Conservation (phyloP, 1,140 invertebrate species). For the Geopemphigus sp. region DNA sequence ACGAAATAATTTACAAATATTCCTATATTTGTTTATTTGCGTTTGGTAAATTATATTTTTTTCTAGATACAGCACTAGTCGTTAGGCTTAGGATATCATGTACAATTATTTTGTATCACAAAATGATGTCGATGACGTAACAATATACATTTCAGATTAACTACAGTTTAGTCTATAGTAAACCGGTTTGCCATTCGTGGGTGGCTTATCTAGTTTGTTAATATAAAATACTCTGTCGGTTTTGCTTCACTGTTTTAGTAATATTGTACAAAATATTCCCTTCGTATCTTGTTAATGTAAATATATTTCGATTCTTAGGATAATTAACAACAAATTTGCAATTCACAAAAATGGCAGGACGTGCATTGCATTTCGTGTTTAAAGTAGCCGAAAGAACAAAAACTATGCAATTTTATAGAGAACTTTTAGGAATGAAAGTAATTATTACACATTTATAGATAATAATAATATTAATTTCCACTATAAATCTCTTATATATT, state of each 20-base stretch:
- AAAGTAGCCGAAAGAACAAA: slow-evolving; percentile 84
- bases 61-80: no score
- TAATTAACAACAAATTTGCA: not conserved
- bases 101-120: not conserved
- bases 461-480: no score
- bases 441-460: not conserved
- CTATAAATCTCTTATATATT: no score
- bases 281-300: no score
- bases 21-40: no score
- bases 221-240: no score
- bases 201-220: no score
- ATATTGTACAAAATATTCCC: not conserved
- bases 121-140: slow-evolving; percentile 6
- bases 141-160: slow-evolving; percentile 20
- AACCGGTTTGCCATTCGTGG: slow-evolving; percentile 23
- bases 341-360: slow-evolving; percentile 61
- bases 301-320: not conserved
- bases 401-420: slow-evolving; percentile 82
- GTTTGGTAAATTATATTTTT: no score
- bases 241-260: not conserved
- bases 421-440: slow-evolving; percentile 93
- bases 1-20: no score
- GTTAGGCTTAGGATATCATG: no score
- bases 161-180: no score
- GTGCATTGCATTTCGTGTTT: slow-evolving; percentile 92